These are phyloP conservation scores for Cephalopachus bancanus DNA, from an alignment of 2,797 vertebrate genomes.

Conservation along the genomic window DNA sequence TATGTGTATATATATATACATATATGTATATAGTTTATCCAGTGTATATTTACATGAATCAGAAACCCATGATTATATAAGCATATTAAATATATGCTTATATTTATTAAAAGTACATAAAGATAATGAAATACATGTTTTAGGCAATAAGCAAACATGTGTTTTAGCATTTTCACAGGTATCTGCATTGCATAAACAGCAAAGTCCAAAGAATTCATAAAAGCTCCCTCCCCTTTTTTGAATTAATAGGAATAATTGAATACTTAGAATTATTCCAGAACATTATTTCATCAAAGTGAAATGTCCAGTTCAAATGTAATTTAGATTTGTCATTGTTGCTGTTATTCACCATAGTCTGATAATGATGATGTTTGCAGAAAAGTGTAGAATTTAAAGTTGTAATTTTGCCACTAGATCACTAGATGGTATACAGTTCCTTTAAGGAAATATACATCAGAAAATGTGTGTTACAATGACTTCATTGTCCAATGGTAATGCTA, in stretches of 20 bases:
- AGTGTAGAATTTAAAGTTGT: slow-evolving; percentile 28
- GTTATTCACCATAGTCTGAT: background rate
- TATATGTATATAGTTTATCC: background rate
- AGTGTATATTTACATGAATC: background rate
- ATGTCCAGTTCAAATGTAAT: slow-evolving; percentile 1
- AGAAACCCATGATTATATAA: background rate
- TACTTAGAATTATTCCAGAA: slow-evolving; percentile 45
- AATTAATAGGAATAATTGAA: background rate
- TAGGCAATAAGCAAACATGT: background rate
- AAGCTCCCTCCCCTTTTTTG: background rate
- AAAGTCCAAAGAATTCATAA: background rate
- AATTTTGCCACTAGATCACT: slow-evolving; percentile 69
- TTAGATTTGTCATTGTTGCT: background rate
- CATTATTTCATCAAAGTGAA: slow-evolving; percentile 46
- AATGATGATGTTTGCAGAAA: slow-evolving; percentile 1
- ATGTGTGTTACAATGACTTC: background rate
- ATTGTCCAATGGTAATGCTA: background rate
- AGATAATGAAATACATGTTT: background rate
- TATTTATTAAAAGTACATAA: background rate
- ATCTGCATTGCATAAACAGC: background rate
- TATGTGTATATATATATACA: no score
- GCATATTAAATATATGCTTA: background rate
- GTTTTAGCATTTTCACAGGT: background rate
- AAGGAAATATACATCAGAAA: slow-evolving; percentile 41
- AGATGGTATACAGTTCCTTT: slow-evolving; percentile 69